These are phyloP conservation scores for Carassius auratus DNA, from an alignment of 2,113 vertebrate species.

Conservation along the genomic window DNA sequence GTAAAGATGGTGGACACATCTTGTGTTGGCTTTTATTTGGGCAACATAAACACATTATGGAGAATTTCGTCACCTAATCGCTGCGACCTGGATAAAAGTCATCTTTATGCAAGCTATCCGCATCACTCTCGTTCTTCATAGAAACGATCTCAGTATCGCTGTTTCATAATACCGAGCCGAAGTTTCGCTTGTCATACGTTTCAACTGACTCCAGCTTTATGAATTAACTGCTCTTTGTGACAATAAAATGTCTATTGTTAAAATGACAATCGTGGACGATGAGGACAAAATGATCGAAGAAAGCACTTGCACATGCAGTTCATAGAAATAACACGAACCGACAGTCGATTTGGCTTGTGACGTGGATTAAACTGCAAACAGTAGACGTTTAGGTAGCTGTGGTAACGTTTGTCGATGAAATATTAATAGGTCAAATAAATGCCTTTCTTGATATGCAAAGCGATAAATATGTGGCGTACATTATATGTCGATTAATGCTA, in stretches of 20 bases:
- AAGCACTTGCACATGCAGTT: neutral
- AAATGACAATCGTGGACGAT: constrained; percentile 10
- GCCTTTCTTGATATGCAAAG: neutral
- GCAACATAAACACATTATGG: constrained; percentile 54
- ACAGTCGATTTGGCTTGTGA: neutral
- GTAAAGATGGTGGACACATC: constrained; percentile 17
- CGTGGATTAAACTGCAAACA: constrained; percentile 17
- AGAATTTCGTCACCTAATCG: constrained; percentile 48
- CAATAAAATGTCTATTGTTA: neutral
- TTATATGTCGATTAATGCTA: neutral
- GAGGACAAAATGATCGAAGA: constrained; percentile 17
- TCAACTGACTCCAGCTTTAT: neutral
- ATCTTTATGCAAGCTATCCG: constrained; percentile 33
- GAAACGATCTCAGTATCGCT: constrained; percentile 27
- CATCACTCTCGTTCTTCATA: constrained; percentile 44
- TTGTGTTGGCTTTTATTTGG: constrained; percentile 9
- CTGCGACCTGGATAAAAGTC: constrained; percentile 44
- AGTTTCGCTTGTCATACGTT: neutral
- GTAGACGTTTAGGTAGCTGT: neutral
- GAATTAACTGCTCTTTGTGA: neutral
- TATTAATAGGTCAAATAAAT: neutral
- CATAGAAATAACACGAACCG: neutral
- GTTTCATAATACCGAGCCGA: neutral
- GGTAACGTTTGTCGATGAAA: neutral
- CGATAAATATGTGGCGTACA: neutral